Evolutionary conservation across 2,113 vertebrate species (phyloP).

Genomic region (Eurystomus gularis): DNA sequence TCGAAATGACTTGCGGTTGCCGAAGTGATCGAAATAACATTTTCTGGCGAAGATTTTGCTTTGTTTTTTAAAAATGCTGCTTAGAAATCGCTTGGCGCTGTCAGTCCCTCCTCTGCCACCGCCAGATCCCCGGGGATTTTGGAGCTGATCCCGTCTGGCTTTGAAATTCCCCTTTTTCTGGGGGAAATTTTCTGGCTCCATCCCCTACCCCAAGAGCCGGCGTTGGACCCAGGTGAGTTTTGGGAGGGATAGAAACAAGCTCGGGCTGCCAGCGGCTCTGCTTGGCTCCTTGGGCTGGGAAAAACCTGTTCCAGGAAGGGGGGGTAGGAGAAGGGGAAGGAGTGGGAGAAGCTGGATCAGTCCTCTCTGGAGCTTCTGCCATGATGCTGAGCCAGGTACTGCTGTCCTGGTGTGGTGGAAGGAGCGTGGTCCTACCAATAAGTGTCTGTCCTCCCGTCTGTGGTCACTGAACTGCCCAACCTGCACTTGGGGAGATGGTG

Average conservation of each 20-base stretch:
- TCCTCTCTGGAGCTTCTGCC: neutral
- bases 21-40: constrained; percentile 5
- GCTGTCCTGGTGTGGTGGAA: fast-evolving
- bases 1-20: neutral
- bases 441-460: fast-evolving
- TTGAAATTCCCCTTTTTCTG: neutral
- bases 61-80: neutral
- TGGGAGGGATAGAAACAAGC: neutral
- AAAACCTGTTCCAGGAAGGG: neutral
- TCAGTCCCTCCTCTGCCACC: neutral
- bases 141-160: constrained; percentile 3
- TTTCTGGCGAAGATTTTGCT: neutral
- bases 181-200: neutral
- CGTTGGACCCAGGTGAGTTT: neutral
- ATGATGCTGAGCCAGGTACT: fast-evolving
- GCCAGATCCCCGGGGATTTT: neutral
- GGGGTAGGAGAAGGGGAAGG: neutral
- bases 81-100: neutral
- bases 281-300: neutral
- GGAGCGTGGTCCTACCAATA: fast-evolving
- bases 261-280: neutral
- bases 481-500: fast-evolving
- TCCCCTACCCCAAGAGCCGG: fast-evolving
- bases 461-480: fast-evolving
- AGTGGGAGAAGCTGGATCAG: neutral